Base-by-base conservation (phyloP, 1,140 invertebrate species). In the Drosophila takahashii region DNA sequence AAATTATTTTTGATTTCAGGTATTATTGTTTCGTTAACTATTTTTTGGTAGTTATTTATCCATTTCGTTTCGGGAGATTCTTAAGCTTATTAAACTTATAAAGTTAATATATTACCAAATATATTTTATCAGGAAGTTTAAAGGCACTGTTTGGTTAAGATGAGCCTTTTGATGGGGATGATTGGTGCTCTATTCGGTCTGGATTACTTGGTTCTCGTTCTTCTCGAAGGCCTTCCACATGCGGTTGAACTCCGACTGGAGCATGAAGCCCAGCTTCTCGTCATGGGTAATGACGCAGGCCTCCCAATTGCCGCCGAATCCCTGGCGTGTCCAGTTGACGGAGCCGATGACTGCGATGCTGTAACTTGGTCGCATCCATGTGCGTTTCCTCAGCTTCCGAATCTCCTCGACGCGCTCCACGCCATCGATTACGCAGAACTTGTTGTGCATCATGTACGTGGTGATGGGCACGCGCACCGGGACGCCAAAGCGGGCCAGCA, bases 371-470 rank as follows among this genome's bases (percentile, higher is more conserved):
- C 39, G 26, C 29, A 48, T 18, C 10, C 27, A 27, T 7, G 62
- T 72, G 15, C 13, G n/a, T 9, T 47, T 4, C 16, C 52, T 71
- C 0, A 13, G 22, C 9, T 4, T 13, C 10, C 60, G 9, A 2
- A 87, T 39, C 27, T 83, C 59, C 16, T 60, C 9, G 2, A 80
- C 73, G 3, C 84, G 74, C 0, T 42, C 29, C 0, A 27, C 44
- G 0, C 66, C 75, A 18, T 92, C 90, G 3, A 92, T 44, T 9
- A 92, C 53, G 22, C 80, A 57, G 53, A 79, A 92, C 45, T 92
- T 92, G 69, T 91, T 84, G 57, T 92, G 90, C 90, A 92, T 91
- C 36, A 92, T 50, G 8, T 5, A 2, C 1, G 41, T 34, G 1
- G 74, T 64, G 6, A 11, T 36, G 1, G 81, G 84, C 0, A 50